These are phyloP conservation scores for Percopsis transmontana DNA, from an alignment of 2,113 vertebrate species.

Conservation along the genomic window DNA sequence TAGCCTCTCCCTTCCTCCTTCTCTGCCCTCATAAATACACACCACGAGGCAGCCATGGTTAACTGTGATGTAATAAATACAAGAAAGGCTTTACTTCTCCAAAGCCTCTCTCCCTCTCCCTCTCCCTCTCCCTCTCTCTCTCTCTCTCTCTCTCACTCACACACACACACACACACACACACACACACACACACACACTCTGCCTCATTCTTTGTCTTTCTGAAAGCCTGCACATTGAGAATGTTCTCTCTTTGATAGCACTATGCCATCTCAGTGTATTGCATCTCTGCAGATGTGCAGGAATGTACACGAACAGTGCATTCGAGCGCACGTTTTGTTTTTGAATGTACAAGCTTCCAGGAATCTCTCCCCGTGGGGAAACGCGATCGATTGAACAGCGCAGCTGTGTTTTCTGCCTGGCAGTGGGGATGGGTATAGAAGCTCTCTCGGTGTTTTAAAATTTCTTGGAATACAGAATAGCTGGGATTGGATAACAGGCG, in stretches of 20 bases:
- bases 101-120: too few species aligned
- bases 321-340: not conserved
- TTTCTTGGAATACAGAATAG: conserved; percentile 6
- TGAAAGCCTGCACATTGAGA: not conserved
- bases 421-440: too few species aligned
- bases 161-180: not conserved
- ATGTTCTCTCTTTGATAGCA: not conserved
- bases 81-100: not conserved
- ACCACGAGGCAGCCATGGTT: conserved; percentile 27
- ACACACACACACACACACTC: too few species aligned
- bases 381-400: not conserved
- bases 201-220: not conserved
- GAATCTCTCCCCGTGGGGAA: not conserved
- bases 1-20: conserved; percentile 23
- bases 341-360: not conserved
- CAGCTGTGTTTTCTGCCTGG: not conserved
- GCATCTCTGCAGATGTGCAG: not conserved
- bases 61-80: conserved; percentile 37
- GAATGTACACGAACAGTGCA: not conserved
- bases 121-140: too few species aligned
- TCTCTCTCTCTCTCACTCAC: conserved; percentile 1
- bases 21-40: conserved; percentile 24
- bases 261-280: not conserved
- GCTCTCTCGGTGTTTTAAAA: too few species aligned
- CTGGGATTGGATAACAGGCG: conserved; percentile 6